These are phyloP conservation scores for Darevskia nairensis DNA, from an alignment of 2,797 vertebrate genomes.

Conservation along the genomic window DNA sequence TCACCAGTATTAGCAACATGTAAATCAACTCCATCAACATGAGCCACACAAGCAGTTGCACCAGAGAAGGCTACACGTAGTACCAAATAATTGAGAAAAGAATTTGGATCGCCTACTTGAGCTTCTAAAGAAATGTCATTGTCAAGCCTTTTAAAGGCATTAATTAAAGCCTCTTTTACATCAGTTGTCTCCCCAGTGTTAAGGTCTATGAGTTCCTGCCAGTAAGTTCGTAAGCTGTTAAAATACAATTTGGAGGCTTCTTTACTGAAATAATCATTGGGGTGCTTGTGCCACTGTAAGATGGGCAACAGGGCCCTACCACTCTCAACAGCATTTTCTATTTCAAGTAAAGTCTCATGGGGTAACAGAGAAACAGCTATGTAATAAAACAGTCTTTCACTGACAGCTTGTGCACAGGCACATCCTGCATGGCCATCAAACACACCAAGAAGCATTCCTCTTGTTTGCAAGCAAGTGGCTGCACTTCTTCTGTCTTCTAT, in stretches of 20 bases:
- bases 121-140: constrained; percentile 97
- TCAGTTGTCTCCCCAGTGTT: constrained; percentile 91
- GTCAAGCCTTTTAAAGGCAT: constrained; percentile 96
- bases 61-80: constrained; percentile 97
- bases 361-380: constrained; percentile 95
- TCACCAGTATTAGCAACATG: constrained; percentile 95
- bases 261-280: constrained; percentile 97
- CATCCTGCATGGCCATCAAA: constrained; percentile 98
- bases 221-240: constrained; percentile 95
- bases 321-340: constrained; percentile 94
- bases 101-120: constrained; percentile 95
- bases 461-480: constrained; percentile 94
- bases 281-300: constrained; percentile 99
- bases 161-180: constrained; percentile 91
- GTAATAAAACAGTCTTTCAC: constrained; percentile 98
- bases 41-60: constrained; percentile 95
- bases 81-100: constrained; percentile 93
- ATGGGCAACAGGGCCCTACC: constrained; percentile 93
- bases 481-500: constrained; percentile 97
- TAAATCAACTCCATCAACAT: constrained; percentile 93
- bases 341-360: constrained; percentile 92
- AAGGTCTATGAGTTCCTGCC: constrained; percentile 98
- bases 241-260: constrained; percentile 96
- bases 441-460: constrained; percentile 96
- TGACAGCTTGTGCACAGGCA: constrained; percentile 96